These are phyloP conservation scores for Lagria hirta DNA, from an alignment of 2,888 invertebrate species.

Conservation along the genomic window DNA sequence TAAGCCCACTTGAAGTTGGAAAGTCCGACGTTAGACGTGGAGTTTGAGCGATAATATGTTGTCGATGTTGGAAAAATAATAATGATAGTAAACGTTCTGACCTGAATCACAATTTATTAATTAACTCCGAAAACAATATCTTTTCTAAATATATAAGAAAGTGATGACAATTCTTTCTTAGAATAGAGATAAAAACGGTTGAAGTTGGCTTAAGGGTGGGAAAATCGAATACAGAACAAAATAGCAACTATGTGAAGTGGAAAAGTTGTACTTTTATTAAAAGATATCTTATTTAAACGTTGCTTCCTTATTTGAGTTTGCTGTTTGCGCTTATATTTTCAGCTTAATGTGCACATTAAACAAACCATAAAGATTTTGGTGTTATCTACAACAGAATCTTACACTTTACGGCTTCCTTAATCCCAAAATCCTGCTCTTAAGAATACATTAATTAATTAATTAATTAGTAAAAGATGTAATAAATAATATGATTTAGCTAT, in stretches of 20 bases:
- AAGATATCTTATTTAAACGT: constrained; percentile 27
- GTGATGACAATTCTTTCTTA: constrained; percentile 37
- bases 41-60: constrained; percentile 11
- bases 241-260: constrained; percentile 31
- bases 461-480: constrained; percentile 11
- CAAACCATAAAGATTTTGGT: constrained; percentile 19
- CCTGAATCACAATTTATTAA: constrained; percentile 40
- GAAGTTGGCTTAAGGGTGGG: constrained; percentile 34
- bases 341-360: constrained; percentile 21
- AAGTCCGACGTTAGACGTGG: constrained; percentile 1
- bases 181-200: constrained; percentile 33
- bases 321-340: constrained; percentile 15
- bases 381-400: constrained; percentile 15
- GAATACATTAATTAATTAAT: constrained; percentile 19
- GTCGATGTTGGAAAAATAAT: constrained; percentile 7
- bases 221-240: constrained; percentile 35
- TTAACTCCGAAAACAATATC: constrained; percentile 37
- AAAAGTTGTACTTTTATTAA: constrained; percentile 33
- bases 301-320: constrained; percentile 17
- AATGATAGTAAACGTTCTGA: constrained; percentile 29
- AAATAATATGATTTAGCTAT: constrained; percentile 8
- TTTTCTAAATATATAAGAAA: constrained; percentile 36
- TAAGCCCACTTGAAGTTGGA: no score
- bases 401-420: constrained; percentile 17
- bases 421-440: constrained; percentile 12